phyloP scores from a whole-genome alignment of 2,113 vertebrate genomes.

The Aegithalos caudatus region DNA sequence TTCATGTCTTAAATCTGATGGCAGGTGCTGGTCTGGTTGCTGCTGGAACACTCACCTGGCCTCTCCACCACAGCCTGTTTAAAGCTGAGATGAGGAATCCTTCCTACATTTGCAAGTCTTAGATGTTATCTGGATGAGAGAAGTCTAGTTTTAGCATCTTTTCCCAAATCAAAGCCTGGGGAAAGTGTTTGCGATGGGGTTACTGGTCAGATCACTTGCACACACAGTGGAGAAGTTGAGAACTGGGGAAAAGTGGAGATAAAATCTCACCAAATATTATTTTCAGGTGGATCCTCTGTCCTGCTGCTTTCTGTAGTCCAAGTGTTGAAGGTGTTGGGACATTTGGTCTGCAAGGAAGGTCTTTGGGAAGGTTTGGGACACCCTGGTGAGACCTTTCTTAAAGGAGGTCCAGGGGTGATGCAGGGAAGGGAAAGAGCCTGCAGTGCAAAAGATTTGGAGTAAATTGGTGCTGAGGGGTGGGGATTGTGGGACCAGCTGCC shows the following conservation, averaged over 20 bases:
- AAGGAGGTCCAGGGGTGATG: neutral
- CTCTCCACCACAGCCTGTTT: neutral
- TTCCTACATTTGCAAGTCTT: neutral
- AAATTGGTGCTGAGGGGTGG: neutral
- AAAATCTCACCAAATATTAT: neutral
- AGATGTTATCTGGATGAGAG: neutral
- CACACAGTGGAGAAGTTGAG: neutral
- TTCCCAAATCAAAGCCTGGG: neutral
- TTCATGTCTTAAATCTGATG: neutral
- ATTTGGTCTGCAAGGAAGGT: neutral
- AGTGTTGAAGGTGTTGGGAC: neutral
- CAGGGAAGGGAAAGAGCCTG: neutral
- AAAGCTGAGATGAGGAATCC: neutral
- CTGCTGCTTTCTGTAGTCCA: neutral
- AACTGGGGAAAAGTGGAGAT: neutral
- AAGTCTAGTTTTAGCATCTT: neutral
- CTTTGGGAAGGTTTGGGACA: neutral
- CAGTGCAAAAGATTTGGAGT: neutral
- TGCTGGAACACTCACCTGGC: neutral
- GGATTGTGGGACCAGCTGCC: neutral
- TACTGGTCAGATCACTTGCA: neutral
- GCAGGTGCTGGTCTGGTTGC: neutral
- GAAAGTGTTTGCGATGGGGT: neutral
- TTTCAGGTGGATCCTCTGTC: neutral
- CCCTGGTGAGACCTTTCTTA: neutral